phyloP scores from a whole-genome alignment of 2,888 invertebrate genomes.

The Meandrusa payeni region DNA sequence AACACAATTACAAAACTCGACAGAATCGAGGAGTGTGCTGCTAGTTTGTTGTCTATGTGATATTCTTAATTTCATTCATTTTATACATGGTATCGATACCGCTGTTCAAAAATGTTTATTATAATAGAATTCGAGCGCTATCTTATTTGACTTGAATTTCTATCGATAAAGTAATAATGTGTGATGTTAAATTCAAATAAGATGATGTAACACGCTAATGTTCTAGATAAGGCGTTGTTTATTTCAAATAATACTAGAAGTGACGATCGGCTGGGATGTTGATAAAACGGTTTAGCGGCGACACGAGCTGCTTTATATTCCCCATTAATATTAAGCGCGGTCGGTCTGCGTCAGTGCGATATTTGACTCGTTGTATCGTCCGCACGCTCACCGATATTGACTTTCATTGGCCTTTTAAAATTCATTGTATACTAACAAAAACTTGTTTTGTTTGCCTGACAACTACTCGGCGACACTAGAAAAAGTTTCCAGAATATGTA shows the following conservation, averaged over 20 bases:
- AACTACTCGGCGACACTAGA: too few relatives aligned
- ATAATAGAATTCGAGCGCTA: too few relatives aligned
- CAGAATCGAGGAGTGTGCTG: too few relatives aligned
- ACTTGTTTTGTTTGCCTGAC: constrained; percentile 28
- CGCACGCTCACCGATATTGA: constrained; percentile 44
- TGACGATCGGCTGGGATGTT: constrained; percentile 31
- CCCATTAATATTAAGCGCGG: constrained; percentile 71
- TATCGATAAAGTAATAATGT: too few relatives aligned
- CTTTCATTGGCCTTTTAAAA: constrained; percentile 53
- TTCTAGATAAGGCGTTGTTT: constrained; percentile 17
- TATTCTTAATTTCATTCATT: too few relatives aligned
- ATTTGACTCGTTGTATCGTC: constrained; percentile 57
- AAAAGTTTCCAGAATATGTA: too few relatives aligned
- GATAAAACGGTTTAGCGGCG: constrained; percentile 36
- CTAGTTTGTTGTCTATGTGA: too few relatives aligned
- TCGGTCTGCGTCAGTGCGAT: constrained; percentile 57
- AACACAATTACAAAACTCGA: too few relatives aligned
- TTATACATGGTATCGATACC: too few relatives aligned
- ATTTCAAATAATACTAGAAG: constrained; percentile 21
- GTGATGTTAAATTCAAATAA: too few relatives aligned
- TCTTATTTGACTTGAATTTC: too few relatives aligned
- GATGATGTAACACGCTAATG: constrained; percentile 14
- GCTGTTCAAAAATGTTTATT: too few relatives aligned
- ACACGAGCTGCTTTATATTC: constrained; percentile 62
- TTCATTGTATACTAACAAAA: constrained; percentile 38